phyloP scores from a whole-genome alignment of 1,140 invertebrate genomes.

The Pomacea maculata region DNA sequence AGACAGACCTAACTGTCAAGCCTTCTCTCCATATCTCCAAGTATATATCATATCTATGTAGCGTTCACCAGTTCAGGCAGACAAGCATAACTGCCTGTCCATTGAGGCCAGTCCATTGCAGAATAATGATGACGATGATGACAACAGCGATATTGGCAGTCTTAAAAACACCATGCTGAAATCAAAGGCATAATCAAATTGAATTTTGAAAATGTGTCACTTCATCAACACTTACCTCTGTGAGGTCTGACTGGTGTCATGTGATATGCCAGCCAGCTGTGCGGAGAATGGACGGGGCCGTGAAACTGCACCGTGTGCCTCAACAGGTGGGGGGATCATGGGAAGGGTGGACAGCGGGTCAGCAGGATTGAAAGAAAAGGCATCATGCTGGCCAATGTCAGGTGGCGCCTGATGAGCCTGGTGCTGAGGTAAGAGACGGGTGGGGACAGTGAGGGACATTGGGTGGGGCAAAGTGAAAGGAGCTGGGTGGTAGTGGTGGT shows the following conservation, averaged over 20 bases:
- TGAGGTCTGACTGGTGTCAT: neutral
- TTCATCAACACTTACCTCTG: slow-evolving; percentile 1
- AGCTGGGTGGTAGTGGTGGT: slow-evolving; percentile 67
- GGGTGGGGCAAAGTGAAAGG: slow-evolving; percentile 37
- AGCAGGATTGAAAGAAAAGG: neutral
- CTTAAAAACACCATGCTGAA: too few species aligned
- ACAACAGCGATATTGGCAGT: too few species aligned
- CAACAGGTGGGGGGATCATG: neutral
- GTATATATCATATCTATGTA: too few species aligned
- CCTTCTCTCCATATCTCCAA: too few species aligned
- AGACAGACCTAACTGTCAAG: too few species aligned
- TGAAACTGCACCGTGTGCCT: neutral
- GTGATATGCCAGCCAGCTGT: neutral
- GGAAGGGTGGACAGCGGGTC: slow-evolving; percentile 2
- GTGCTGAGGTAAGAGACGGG: slow-evolving; percentile 66
- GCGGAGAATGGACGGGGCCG: neutral
- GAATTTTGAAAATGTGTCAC: too few species aligned
- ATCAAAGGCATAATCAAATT: too few species aligned
- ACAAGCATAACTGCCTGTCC: too few species aligned
- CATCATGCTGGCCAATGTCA: neutral
- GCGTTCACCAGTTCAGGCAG: too few species aligned
- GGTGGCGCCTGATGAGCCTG: slow-evolving; percentile 15
- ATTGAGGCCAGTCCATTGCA: too few species aligned
- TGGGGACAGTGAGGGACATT: slow-evolving; percentile 36
- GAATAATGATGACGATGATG: too few species aligned